Base-by-base conservation (phyloP, 2,797 vertebrate genomes). In the Sandelia bainsii region DNA sequence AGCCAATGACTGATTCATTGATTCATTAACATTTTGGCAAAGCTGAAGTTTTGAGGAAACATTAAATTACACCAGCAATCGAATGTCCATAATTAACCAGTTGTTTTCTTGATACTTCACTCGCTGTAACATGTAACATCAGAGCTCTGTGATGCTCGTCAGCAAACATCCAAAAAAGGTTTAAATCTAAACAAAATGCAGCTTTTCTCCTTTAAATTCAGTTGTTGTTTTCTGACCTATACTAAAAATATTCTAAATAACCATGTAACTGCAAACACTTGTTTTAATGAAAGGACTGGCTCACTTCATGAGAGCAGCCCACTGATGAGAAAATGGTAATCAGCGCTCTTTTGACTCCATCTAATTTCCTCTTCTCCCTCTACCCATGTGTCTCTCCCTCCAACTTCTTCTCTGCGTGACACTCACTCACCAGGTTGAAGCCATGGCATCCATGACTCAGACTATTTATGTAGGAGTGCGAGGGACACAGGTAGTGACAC, bases 341-440 rank as follows among this genome's bases (percentile, higher is more conserved):
- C 85, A 86, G 61, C 16, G 46, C 76, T 83, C 77, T 76, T 87
- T 89, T 90, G 88, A 93, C 79, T 90, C 79, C 44, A 75, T 72
- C 69, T 83, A 74, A 69, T 82, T 87, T 76, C 75, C 62, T 58
- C 68, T 69, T 80, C 62, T 80, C 66, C 57, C 61, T 77, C 73
- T 8, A 48, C 59, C 69, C 69, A 22, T 65, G 69, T 51, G 27
- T 68, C 42, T 54, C 72, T 58, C 48, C 51, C n/a, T 62, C 45
- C 14, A 75, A 64, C 54, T 52, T 68, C 23, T 34, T 50, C 32
- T 73, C 80, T 19, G 51, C 40, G 60, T 79, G 71, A 76, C 72
- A 44, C 69, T 83, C 71, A 37, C 46, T 73, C 79, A 68, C 60
- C 79, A 19, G 49, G 64, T 66, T 81, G 64, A 72, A 86, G 66